These are phyloP conservation scores for Boloria euphrosyne DNA, from an alignment of 2,888 invertebrate genomes.

Conservation along the genomic window DNA sequence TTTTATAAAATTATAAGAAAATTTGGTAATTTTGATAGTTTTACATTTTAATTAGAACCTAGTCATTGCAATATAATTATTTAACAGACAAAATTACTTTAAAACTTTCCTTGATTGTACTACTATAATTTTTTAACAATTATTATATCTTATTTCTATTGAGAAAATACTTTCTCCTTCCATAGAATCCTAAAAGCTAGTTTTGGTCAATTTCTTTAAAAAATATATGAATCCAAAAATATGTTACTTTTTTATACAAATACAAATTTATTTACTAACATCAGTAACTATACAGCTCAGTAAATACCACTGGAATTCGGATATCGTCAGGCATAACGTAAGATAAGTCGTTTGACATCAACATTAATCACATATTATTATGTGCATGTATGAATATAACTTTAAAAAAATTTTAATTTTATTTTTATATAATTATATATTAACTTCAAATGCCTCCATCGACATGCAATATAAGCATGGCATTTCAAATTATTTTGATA, in stretches of 20 bases:
- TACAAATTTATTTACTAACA: constrained; percentile 12
- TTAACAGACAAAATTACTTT: no score
- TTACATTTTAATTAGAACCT: neutral
- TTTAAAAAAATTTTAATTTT: no score
- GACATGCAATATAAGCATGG: no score
- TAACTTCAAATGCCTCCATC: no score
- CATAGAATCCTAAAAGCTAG: no score
- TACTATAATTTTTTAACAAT: no score
- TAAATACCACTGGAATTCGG: constrained; percentile 9
- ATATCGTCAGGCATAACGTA: constrained; percentile 7
- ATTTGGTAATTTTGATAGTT: constrained; percentile 13
- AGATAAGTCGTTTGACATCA: constrained; percentile 4
- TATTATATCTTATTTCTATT: no score
- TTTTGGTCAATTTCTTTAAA: neutral
- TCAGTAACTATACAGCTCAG: neutral
- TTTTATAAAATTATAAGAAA: constrained; percentile 11
- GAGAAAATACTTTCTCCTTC: no score
- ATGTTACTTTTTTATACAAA: neutral
- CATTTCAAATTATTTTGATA: no score
- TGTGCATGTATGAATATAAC: neutral
- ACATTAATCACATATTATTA: neutral
- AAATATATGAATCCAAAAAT: neutral
- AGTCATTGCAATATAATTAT: no score
- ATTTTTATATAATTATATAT: no score
- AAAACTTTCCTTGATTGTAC: no score